Conservation (phyloP, 2,888 invertebrate genomes). For the Toxonevra muliebris region DNA sequence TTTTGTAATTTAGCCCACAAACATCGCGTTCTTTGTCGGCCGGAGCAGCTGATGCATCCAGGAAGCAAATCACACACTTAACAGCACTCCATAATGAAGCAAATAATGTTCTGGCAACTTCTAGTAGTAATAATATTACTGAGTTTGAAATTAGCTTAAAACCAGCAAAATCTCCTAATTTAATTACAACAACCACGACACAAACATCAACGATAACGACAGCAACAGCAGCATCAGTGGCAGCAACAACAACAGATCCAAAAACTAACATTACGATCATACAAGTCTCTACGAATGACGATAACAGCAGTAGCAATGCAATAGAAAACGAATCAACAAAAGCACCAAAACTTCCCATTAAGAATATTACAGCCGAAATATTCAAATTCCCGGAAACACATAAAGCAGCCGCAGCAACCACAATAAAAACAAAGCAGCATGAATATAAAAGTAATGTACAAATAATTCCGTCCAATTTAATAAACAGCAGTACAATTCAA, state of each 20-base stretch:
- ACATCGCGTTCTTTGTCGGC: slow-evolving; percentile 60
- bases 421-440: slow-evolving; percentile 44
- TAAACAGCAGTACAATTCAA: slow-evolving; percentile 56
- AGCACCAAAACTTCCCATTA: slow-evolving; percentile 53
- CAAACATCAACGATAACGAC: slow-evolving; percentile 28
- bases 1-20: slow-evolving; percentile 51
- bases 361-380: slow-evolving; percentile 51
- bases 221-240: slow-evolving; percentile 25
- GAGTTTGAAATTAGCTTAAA: slow-evolving; percentile 44
- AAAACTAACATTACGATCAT: slow-evolving; percentile 70
- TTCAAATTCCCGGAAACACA: slow-evolving; percentile 61
- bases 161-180: background rate
- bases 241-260: slow-evolving; percentile 37
- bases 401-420: slow-evolving; percentile 42
- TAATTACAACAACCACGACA: slow-evolving; percentile 18
- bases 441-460: slow-evolving; percentile 64
- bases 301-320: slow-evolving; percentile 16
- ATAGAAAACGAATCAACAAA: slow-evolving; percentile 29
- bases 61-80: slow-evolving; percentile 42
- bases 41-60: slow-evolving; percentile 55
- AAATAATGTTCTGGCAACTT: slow-evolving; percentile 23
- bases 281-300: slow-evolving; percentile 67
- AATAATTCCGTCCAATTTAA: slow-evolving; percentile 65
- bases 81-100: slow-evolving; percentile 2
- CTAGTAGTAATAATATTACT: slow-evolving; percentile 46